Base-by-base conservation (phyloP, 1,140 invertebrate genomes). In the Maconellicoccus hirsutus region DNA sequence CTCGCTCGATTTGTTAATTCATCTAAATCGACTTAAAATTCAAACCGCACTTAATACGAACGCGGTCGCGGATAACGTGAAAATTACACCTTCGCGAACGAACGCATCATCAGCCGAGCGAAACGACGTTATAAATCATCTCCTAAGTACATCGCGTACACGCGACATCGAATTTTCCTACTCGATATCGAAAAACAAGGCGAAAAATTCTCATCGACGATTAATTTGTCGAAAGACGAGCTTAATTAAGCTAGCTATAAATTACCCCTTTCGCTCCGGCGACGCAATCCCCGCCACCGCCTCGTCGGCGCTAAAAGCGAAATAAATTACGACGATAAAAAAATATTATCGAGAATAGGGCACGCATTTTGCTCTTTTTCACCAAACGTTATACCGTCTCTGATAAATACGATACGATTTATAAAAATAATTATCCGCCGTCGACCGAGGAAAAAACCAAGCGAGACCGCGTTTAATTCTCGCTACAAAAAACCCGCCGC, bases 371-470 rank as follows among this genome's bases (percentile, higher is more conserved):
- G 12, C n/a, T 52, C 42, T 52, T 52, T 52, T 14, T 52, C n/a
- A 52, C 42, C 12, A 52, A 52, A 52, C 12, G n/a, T 52, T 52
- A 8, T 52, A 52, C n/a, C 42, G 42, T 16, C n/a, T 33, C 29
- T 52, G 42, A 52, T 52, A 52, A 52, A 52, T 52, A 52, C 42
- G 12, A 16, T 16, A 16, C 42, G n/a, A 52, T 52, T 52, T 52
- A 19, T 52, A 52, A 52, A 52, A 52, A 52, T 52, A 52, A 52
- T 52, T 52, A 52, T 33, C n/a, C n/a, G n/a, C n/a, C n/a, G n/a
- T n/a, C n/a, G n/a, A n/a, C n/a, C n/a, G n/a, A n/a, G n/a, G n/a
- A n/a, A n/a, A n/a, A n/a, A n/a, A n/a, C 29, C 29, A 33, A 33
- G 12, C 29, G 29, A 33, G 12, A 33, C 29, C 29, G 29, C 29